Conservation (phyloP, 2,888 invertebrate species). For the Gandaritis pyraliata region DNA sequence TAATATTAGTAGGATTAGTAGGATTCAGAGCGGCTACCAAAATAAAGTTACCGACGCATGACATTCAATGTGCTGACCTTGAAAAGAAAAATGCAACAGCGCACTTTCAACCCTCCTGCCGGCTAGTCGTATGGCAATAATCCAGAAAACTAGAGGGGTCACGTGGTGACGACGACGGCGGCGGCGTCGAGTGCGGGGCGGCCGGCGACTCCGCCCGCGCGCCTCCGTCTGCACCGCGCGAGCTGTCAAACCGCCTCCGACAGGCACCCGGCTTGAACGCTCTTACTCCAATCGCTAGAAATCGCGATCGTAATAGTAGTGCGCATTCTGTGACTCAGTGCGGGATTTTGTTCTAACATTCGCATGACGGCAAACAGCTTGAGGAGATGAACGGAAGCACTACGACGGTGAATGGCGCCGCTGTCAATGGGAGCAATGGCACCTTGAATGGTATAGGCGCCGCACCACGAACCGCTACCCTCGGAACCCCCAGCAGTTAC, state of each 20-base stretch:
- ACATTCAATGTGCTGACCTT: conserved; percentile 68
- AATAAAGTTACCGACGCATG: conserved; percentile 32
- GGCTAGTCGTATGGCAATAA: conserved; percentile 69
- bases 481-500: conserved; percentile 85
- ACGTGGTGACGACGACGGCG: conserved; percentile 59
- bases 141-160: conserved; percentile 66
- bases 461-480: conserved; percentile 78
- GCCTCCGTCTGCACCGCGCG: conserved; percentile 68
- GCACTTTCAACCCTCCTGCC: conserved; percentile 78
- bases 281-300: conserved; percentile 64
- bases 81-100: conserved; percentile 68
- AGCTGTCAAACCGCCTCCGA: conserved; percentile 84
- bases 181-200: conserved; percentile 64
- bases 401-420: conserved; percentile 80
- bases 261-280: conserved; percentile 81
- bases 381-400: conserved; percentile 83
- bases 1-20: no score
- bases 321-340: conserved; percentile 76
- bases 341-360: conserved; percentile 67
- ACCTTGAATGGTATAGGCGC: conserved; percentile 75
- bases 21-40: conserved; percentile 13
- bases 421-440: conserved; percentile 79
- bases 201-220: conserved; percentile 71
- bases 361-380: conserved; percentile 73
- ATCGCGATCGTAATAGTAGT: conserved; percentile 70